Percentiles rank a stretch among this genome's conserved stretches.
Evolutionary conservation across 2,113 vertebrate genomes (phyloP).

Genomic region (Rissa tridactyla): DNA sequence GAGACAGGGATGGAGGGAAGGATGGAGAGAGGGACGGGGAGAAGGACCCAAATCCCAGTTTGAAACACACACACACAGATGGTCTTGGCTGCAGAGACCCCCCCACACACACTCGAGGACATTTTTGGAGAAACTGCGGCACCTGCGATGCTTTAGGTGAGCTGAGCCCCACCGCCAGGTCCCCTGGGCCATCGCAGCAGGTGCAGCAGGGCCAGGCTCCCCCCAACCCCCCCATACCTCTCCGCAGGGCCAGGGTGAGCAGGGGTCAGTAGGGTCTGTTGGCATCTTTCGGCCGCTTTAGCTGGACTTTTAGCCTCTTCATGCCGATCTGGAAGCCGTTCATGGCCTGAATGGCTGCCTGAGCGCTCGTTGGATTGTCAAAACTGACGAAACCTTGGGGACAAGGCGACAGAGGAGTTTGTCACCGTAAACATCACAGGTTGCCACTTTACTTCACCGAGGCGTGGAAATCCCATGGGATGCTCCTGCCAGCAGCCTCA

Average conservation of each 20-base stretch:
- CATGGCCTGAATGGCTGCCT: constrained; percentile 98
- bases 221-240: constrained; percentile 71
- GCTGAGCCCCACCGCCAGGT: accelerated
- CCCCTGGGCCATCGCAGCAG: accelerated
- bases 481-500: neutral
- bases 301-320: constrained; percentile 98
- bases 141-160: accelerated
- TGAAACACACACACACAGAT: neutral
- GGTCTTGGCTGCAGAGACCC: neutral
- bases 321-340: constrained; percentile 99
- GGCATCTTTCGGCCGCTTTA: constrained; percentile 97
- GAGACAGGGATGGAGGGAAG: neutral
- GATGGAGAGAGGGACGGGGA: neutral
- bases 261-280: constrained; percentile 95
- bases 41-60: neutral
- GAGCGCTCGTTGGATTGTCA: constrained; percentile 97
- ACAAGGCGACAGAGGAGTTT: neutral
- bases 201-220: neutral
- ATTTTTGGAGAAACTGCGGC: accelerated
- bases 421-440: neutral
- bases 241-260: constrained; percentile 70
- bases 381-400: constrained; percentile 97
- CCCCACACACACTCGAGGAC: accelerated
- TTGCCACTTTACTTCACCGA: neutral
- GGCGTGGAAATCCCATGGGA: accelerated